phyloP scores from a whole-genome alignment of 2,797 vertebrate species.

The Carcharodon carcharias region DNA sequence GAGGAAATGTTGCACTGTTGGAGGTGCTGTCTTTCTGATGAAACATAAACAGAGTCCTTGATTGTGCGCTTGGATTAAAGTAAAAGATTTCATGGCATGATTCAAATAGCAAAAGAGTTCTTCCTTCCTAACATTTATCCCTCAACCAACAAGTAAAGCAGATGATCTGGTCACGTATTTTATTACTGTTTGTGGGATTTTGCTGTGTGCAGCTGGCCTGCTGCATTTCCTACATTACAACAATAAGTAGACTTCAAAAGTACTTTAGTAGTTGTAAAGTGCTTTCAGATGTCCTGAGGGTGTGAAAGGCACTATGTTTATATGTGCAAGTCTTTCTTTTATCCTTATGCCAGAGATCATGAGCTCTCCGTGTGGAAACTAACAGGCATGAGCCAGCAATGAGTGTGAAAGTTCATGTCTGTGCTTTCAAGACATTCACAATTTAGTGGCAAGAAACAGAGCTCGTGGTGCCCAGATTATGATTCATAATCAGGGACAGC shows the following conservation, averaged over 20 bases:
- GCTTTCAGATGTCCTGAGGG: neutral
- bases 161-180: neutral
- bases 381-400: neutral
- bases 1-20: neutral
- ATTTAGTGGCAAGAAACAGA: neutral
- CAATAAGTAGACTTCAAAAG: neutral
- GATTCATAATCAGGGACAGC: neutral
- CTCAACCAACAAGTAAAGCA: neutral
- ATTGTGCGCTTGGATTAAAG: neutral
- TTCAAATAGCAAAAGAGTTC: neutral
- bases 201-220: neutral
- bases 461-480: neutral
- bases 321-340: neutral
- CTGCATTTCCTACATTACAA: neutral
- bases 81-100: neutral
- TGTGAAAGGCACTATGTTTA: neutral
- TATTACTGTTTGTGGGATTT: neutral
- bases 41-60: neutral
- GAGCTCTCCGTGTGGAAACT: neutral
- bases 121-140: neutral
- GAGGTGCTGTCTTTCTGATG: neutral
- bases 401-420: neutral
- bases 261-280: neutral
- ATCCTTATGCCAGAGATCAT: neutral
- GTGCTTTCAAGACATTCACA: neutral